Percentiles rank a stretch among this genome's conserved stretches.
Evolutionary conservation across 2,113 vertebrate genomes (phyloP).

Genomic region (Zosterops pallidus): DNA sequence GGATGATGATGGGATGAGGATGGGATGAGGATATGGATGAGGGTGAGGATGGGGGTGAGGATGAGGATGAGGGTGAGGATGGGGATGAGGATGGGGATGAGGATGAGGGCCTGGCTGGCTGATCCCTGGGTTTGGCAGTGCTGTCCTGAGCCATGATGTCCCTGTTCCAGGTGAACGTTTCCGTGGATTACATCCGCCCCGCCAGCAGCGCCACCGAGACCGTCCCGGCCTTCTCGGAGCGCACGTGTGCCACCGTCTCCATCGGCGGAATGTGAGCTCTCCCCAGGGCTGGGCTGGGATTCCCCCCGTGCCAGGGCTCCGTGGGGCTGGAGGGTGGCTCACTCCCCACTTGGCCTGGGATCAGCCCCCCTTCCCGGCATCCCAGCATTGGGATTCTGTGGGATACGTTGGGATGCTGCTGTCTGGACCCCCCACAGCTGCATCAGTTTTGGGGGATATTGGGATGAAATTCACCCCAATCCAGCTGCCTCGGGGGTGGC

Average conservation of each 20-base stretch:
- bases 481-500: neutral
- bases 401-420: neutral
- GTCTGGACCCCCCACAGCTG: neutral
- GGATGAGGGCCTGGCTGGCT: neutral
- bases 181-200: constrained; percentile 94
- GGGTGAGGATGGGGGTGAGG: neutral
- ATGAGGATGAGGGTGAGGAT: neutral
- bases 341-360: accelerated
- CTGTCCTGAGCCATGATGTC: neutral
- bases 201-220: constrained; percentile 88
- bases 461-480: accelerated
- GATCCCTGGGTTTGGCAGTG: neutral
- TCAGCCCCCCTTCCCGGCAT: neutral
- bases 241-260: constrained; percentile 93
- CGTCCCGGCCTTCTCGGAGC: constrained; percentile 88
- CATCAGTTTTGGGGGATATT: neutral
- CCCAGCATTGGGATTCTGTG: neutral
- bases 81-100: neutral
- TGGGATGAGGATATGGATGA: neutral
- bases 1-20: too few relatives aligned
- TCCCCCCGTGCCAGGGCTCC: neutral
- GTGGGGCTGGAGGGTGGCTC: neutral
- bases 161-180: constrained; percentile 86
- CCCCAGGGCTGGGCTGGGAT: accelerated
- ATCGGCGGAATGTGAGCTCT: constrained; percentile 94